phyloP scores from a whole-genome alignment of 2,113 vertebrate species.

The Rallus limicola region DNA sequence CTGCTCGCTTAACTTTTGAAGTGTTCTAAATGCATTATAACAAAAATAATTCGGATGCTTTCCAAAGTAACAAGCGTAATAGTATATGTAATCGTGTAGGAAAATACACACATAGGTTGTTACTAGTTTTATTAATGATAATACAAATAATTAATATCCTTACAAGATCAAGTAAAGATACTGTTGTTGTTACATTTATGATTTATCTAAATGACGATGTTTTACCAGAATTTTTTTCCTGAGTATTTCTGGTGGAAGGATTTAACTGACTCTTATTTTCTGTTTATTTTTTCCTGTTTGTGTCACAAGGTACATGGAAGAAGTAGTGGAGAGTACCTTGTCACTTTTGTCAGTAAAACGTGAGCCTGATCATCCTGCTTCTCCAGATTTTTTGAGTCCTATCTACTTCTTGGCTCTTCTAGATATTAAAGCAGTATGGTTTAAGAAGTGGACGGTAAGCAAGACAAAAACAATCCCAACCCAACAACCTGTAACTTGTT shows the following conservation, averaged over 20 bases:
- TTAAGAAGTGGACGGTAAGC: conserved; percentile 97
- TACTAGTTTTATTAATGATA: background rate
- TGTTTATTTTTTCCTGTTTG: background rate
- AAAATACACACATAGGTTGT: background rate
- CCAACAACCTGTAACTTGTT: accelerated
- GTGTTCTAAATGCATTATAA: background rate
- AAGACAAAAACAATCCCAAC: background rate
- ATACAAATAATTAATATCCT: background rate
- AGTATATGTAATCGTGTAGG: background rate
- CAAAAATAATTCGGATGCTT: background rate
- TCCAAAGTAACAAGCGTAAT: background rate
- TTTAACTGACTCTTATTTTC: background rate
- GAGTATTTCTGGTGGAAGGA: background rate
- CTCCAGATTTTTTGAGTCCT: conserved; percentile 82
- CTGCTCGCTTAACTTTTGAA: background rate
- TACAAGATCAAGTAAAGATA: background rate
- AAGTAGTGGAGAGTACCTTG: conserved; percentile 93
- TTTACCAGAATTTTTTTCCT: background rate
- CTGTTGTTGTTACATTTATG: background rate
- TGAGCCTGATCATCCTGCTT: conserved; percentile 62
- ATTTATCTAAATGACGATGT: background rate
- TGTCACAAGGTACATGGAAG: conserved; percentile 91
- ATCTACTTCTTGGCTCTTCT: conserved; percentile 87
- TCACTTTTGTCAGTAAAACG: conserved; percentile 83
- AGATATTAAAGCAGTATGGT: conserved; percentile 92